These are phyloP conservation scores for Probaryconus sp. DNA, from an alignment of 1,140 invertebrate genomes.

Conservation along the genomic window DNA sequence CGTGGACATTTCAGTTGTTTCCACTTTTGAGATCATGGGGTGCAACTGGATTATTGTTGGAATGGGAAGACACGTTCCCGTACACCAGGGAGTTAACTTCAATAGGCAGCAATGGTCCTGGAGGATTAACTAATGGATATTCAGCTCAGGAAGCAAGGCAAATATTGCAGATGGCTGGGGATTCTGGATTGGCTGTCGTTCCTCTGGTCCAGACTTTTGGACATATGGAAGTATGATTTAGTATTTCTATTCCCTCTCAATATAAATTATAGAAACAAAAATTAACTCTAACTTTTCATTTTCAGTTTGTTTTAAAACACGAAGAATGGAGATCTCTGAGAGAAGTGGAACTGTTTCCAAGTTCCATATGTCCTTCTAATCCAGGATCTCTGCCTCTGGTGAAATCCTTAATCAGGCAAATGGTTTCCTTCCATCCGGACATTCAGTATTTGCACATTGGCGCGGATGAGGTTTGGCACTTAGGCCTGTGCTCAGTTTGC, in stretches of 20 bases:
- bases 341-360: constrained; percentile 87
- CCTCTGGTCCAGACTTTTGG: constrained; percentile 98
- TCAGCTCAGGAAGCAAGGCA: constrained; percentile 80
- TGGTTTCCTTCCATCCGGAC: constrained; percentile 80
- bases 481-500: constrained; percentile 89
- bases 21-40: constrained; percentile 82
- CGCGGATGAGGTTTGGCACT: constrained; percentile 89
- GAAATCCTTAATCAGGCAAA: constrained; percentile 80
- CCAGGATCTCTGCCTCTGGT: constrained; percentile 81
- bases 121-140: constrained; percentile 82
- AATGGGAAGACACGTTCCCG: constrained; percentile 97
- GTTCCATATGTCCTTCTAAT: constrained; percentile 88
- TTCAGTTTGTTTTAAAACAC: constrained; percentile 89
- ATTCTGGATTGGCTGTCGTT: constrained; percentile 87
- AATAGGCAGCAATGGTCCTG: constrained; percentile 81
- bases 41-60: constrained; percentile 89
- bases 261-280: constrained; percentile 10
- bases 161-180: constrained; percentile 81
- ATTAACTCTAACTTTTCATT: constrained; percentile 46
- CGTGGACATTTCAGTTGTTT: constrained; percentile 77
- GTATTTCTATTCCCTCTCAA: constrained; percentile 15
- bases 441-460: constrained; percentile 88
- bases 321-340: constrained; percentile 86
- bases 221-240: constrained; percentile 85
- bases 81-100: constrained; percentile 83